Evolutionary conservation across 1,140 invertebrate species (phyloP).

Genomic region (Ceratitis capitata): DNA sequence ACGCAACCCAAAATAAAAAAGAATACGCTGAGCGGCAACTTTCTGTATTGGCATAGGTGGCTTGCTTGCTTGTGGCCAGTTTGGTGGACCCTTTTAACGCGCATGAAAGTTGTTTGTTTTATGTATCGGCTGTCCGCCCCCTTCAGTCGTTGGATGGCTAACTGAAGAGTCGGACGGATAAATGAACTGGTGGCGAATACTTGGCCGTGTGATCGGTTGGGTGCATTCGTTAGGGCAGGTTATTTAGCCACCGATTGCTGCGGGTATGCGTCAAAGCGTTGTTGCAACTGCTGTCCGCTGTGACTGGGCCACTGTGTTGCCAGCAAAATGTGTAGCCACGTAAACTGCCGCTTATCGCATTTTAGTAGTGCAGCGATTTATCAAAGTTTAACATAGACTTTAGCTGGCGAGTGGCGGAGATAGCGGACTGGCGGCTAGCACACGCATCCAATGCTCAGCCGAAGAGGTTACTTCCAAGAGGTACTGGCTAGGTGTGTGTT

Average conservation of each 20-base stretch:
- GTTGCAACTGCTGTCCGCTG: constrained; percentile 11
- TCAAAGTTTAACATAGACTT: constrained; percentile 66
- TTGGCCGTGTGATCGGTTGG: not conserved
- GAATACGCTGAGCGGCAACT: not conserved
- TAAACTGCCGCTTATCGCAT: constrained; percentile 59
- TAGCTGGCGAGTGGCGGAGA: constrained; percentile 44
- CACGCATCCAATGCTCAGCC: not conserved
- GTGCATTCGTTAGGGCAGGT: constrained; percentile 24
- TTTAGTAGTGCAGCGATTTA: constrained; percentile 66
- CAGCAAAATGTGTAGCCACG: constrained; percentile 20
- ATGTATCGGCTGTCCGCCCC: constrained; percentile 11
- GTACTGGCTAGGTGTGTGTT: not conserved
- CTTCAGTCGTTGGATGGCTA: not conserved
- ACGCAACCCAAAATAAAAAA: not conserved
- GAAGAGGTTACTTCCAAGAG: not conserved
- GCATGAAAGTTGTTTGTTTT: constrained; percentile 31
- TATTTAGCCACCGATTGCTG: constrained; percentile 19
- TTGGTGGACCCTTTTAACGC: constrained; percentile 12
- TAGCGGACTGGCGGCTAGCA: not conserved
- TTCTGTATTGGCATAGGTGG: not conserved
- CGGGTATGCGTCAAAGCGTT: constrained; percentile 31
- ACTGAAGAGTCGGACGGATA: not conserved
- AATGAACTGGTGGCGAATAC: not conserved
- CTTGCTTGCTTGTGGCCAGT: not conserved
- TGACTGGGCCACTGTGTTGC: not conserved